Evolutionary conservation across 1,140 invertebrate genomes (phyloP).

Genomic region (Gerris buenoi): DNA sequence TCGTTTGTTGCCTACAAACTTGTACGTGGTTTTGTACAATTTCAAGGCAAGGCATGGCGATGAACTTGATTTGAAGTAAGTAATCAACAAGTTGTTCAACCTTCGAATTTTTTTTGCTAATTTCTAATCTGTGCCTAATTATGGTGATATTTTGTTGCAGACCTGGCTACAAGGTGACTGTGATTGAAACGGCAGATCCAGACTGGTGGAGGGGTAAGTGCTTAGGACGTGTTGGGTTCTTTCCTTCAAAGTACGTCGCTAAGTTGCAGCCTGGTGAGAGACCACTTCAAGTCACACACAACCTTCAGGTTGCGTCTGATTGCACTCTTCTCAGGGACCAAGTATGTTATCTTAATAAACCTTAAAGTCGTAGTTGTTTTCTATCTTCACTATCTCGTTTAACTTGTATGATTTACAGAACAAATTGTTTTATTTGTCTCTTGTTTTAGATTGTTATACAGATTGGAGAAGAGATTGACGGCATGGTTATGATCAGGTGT

Average conservation of each 20-base stretch:
- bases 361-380: no score
- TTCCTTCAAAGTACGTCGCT: slow-evolving; percentile 87
- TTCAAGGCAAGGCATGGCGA: slow-evolving; percentile 85
- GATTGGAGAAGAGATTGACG: slow-evolving; percentile 77
- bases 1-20: slow-evolving; percentile 69
- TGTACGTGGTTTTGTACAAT: slow-evolving; percentile 90
- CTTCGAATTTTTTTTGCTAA: background rate
- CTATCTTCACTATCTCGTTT: no score
- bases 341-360: no score
- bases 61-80: slow-evolving; percentile 76
- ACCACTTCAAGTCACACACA: slow-evolving; percentile 65
- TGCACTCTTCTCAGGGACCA: slow-evolving; percentile 51
- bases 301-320: slow-evolving; percentile 45
- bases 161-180: slow-evolving; percentile 86
- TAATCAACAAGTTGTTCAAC: no score
- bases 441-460: slow-evolving; percentile 41
- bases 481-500: slow-evolving; percentile 82
- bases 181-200: slow-evolving; percentile 82
- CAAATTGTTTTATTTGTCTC: background rate
- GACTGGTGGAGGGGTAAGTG: slow-evolving; percentile 97
- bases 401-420: no score
- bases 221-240: slow-evolving; percentile 77
- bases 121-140: background rate
- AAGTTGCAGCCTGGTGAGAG: slow-evolving; percentile 75
- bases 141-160: slow-evolving; percentile 29